Conservation (phyloP, 2,797 vertebrate species). For the Clarias fuscus region DNA sequence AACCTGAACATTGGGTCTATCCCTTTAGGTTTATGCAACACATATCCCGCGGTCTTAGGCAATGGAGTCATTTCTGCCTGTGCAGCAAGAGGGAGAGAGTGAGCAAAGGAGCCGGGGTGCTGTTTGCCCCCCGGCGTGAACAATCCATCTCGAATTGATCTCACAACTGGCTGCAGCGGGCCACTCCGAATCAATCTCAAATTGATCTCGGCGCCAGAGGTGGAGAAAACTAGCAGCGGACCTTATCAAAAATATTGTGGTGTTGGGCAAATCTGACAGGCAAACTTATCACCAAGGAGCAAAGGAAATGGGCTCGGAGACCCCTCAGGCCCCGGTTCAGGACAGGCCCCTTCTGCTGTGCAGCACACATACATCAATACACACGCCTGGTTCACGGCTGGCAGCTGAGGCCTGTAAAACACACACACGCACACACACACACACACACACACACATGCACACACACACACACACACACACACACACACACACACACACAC, state of each 20-base stretch:
- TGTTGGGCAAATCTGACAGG: constrained; percentile 83
- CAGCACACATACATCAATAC: constrained; percentile 37
- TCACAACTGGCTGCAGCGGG: constrained; percentile 77
- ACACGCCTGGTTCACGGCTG: constrained; percentile 31
- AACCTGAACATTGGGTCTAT: constrained; percentile 47
- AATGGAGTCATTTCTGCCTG: constrained; percentile 51
- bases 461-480: constrained; percentile 47
- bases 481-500: constrained; percentile 43
- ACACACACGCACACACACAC: constrained; percentile 41
- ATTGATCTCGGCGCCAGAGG: constrained; percentile 84
- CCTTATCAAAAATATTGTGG: constrained; percentile 86
- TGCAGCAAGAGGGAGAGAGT: constrained; percentile 27
- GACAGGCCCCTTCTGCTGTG: constrained; percentile 56
- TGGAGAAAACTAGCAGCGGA: constrained; percentile 81
- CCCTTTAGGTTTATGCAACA: constrained; percentile 37
- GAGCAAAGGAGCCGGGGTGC: constrained; percentile 64
- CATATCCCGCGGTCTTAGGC: constrained; percentile 37
- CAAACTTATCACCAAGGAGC: constrained; percentile 82
- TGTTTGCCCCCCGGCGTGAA: constrained; percentile 77
- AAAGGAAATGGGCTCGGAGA: constrained; percentile 78
- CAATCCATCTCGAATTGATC: constrained; percentile 85
- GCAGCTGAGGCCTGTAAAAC: constrained; percentile 51
- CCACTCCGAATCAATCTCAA: constrained; percentile 84
- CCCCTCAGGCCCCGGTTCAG: constrained; percentile 68
- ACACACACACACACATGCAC: constrained; percentile 31